Percentiles rank a stretch among this genome's conserved stretches.
Evolutionary conservation across 1,140 invertebrate species (phyloP).

Genomic region (Habropoda laboriosa): DNA sequence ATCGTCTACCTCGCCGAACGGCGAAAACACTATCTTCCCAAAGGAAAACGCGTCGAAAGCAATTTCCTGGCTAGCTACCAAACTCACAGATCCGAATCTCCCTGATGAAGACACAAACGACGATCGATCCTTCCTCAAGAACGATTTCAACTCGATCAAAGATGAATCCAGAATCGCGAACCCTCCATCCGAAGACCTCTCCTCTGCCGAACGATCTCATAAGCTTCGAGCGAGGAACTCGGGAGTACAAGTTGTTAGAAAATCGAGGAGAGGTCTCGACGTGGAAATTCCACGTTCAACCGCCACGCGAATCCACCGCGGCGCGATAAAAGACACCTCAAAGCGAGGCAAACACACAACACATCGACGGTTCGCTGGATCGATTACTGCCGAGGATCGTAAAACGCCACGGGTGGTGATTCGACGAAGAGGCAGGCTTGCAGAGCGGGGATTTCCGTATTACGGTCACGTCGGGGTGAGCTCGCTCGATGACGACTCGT

Average conservation of each 20-base stretch:
- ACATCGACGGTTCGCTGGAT: not conserved
- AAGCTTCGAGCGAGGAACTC: not conserved
- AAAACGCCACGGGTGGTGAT: not conserved
- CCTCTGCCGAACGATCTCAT: not conserved
- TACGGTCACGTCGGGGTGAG: slow-evolving; percentile 6
- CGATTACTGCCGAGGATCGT: not conserved
- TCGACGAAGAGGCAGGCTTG: no score
- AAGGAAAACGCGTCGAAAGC: not conserved
- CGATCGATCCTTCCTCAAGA: not conserved
- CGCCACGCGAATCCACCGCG: not conserved
- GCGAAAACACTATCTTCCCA: not conserved
- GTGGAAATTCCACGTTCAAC: not conserved
- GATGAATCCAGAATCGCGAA: not conserved
- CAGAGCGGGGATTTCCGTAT: not conserved
- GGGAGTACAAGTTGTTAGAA: not conserved
- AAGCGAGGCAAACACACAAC: not conserved
- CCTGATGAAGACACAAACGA: not conserved
- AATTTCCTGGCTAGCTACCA: not conserved
- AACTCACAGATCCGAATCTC: not conserved
- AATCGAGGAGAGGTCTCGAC: not conserved
- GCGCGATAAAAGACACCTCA: not conserved
- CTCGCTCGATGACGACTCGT: not conserved
- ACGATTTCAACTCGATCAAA: not conserved
- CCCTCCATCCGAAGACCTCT: not conserved
- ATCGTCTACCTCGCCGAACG: no score